Percentiles rank a stretch among this genome's conserved stretches.
phyloP scores from a whole-genome alignment of 2,113 vertebrate species.

The Antechinus flavipes region DNA sequence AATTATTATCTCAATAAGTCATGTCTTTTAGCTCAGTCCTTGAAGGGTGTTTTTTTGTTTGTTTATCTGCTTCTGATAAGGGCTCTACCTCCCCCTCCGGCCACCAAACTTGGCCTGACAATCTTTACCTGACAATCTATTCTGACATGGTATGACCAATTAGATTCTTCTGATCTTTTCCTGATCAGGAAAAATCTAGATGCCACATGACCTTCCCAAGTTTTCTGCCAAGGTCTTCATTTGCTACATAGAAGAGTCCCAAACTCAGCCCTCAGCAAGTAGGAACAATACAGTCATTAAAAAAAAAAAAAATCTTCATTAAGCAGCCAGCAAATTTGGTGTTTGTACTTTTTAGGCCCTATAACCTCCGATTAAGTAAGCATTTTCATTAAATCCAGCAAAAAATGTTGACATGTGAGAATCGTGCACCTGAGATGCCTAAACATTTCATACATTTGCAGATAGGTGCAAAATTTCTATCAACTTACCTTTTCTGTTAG shows the following conservation, averaged over 20 bases:
- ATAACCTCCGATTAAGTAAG: constrained; percentile 53
- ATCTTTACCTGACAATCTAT: background rate
- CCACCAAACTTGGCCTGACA: background rate
- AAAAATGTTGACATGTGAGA: constrained; percentile 75
- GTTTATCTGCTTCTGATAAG: background rate
- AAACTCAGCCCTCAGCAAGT: background rate
- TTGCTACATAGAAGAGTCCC: background rate
- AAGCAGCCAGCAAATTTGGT: constrained; percentile 53
- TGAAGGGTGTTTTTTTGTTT: background rate
- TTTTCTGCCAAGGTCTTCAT: background rate
- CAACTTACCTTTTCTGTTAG: constrained; percentile 68
- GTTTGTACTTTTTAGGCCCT: constrained; percentile 54
- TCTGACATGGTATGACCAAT: background rate
- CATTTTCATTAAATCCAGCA: constrained; percentile 56
- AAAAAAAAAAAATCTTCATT: constrained; percentile 36
- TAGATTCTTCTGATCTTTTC: background rate
- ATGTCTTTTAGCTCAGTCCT: background rate
- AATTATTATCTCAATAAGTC: background rate
- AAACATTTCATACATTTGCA: constrained; percentile 77
- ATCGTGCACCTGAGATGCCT: constrained; percentile 74
- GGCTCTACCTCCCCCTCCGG: background rate
- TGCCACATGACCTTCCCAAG: background rate
- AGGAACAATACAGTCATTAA: background rate
- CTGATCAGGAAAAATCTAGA: background rate
- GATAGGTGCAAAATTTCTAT: constrained; percentile 76